Evolutionary conservation across 1,140 invertebrate genomes (phyloP), one percentile per base, ranked within the genome.

Genomic region (Camponotus floridanus): DNA sequence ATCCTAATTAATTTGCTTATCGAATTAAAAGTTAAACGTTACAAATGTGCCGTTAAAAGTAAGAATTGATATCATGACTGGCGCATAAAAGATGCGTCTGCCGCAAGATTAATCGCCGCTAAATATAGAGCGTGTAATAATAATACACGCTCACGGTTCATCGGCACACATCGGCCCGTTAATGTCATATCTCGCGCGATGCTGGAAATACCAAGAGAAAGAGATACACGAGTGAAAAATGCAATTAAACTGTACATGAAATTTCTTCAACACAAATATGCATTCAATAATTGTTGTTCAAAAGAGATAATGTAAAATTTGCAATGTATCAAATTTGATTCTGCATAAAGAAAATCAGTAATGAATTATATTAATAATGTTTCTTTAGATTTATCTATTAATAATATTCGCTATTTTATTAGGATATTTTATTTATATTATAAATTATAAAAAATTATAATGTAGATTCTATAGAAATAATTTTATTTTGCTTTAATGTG

Each of bases 121-220:
- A 89, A 88, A 86, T 88, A 89, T 88, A 89, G 45, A 78, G 31
- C 48, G 26, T 59, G 61, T 59, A 68, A 80, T 89, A 88, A 80
- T 89, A 89, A 89, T 74, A 86, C 45, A 31, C 45, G 74, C 36
- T 62, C 57, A 13, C 51, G 64, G 51, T 79, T 86, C 61, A 61
- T 68, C 73, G 51, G 21, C 86, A 51, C 33, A n/a, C 74, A 15
- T 68, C 48, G 9, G 3, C 48, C 59, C 64, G 45, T 71, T 62
- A 80, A 71, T 80, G 65, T 59, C 13, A 79, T 15, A 70, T 15
- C 21, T 13, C 26, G 9, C 51, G 21, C 33, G 1, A 59, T 57
- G 18, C 65, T 71, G 51, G 11, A 71, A 70, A 71, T 31, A 57
- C 9, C 18, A n/a, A 39, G 36, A 45, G 9, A 51, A 15, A 70